Evolutionary conservation across 2,888 invertebrate genomes (phyloP).

Genomic region (Eledona agricola): DNA sequence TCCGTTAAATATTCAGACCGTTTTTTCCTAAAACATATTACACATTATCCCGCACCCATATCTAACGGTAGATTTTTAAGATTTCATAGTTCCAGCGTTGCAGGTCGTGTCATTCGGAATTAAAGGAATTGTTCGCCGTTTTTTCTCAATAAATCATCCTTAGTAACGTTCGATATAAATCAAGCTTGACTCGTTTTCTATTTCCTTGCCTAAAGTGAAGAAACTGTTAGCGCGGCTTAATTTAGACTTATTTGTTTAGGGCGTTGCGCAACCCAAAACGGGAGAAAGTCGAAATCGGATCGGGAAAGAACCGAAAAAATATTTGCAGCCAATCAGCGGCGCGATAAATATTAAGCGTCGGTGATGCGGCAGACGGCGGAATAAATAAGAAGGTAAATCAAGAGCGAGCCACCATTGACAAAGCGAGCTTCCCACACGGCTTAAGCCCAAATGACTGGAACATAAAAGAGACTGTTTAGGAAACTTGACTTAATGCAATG

Average conservation of each 20-base stretch:
- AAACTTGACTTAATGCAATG: conserved; percentile 54
- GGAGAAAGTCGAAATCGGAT: conserved; percentile 11
- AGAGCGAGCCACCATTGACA: conserved; percentile 50
- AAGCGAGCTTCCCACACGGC: conserved; percentile 52
- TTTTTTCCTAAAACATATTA: conserved; percentile 18
- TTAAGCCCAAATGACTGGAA: conserved; percentile 51
- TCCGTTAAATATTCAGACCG: conserved; percentile 18
- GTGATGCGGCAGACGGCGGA: conserved; percentile 28
- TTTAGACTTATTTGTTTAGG: conserved; percentile 7
- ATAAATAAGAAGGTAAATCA: conserved; percentile 34
- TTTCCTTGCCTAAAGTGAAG: conserved; percentile 12
- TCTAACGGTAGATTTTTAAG: conserved; percentile 17
- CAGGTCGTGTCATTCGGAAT: conserved; percentile 22
- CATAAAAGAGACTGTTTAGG: conserved; percentile 55
- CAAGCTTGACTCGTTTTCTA: conserved; percentile 2
- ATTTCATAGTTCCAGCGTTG: conserved; percentile 17
- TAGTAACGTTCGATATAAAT: conserved; percentile 12
- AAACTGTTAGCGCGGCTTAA: conserved; percentile 9
- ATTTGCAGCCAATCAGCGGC: conserved; percentile 8
- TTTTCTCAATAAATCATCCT: conserved; percentile 16
- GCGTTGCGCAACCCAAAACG: not conserved
- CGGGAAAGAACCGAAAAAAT: conserved; percentile 7
- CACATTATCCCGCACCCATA: conserved; percentile 28
- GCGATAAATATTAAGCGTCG: conserved; percentile 7
- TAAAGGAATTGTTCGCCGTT: conserved; percentile 19